Percentiles rank a stretch among this genome's conserved stretches.
Conservation (phyloP, 2,888 invertebrate genomes). For the Hedychridium roseum region DNA sequence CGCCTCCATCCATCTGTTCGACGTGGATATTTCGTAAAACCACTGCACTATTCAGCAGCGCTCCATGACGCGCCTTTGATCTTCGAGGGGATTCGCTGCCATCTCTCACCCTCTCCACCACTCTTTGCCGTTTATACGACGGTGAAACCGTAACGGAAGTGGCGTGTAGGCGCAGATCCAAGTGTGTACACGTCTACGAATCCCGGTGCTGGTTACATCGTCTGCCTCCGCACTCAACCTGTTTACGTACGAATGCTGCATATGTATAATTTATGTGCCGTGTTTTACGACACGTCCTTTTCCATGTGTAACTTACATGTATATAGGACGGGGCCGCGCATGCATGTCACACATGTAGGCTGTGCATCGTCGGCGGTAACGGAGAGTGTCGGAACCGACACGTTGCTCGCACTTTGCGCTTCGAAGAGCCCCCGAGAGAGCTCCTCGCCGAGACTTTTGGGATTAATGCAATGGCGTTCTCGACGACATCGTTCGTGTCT, state of each 20-base stretch:
- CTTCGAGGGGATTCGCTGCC: conserved; percentile 29
- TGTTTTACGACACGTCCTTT: too few relatives aligned
- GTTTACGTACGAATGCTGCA: conserved; percentile 8
- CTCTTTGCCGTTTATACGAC: neutral
- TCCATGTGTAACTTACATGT: too few relatives aligned
- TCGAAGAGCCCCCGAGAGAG: conserved; percentile 34
- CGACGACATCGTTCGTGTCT: conserved; percentile 15
- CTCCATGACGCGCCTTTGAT: conserved; percentile 50
- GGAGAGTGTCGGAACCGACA: conserved; percentile 50
- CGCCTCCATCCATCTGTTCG: conserved; percentile 33
- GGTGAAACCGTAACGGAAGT: conserved; percentile 10
- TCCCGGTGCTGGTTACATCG: too few relatives aligned
- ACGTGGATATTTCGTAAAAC: conserved; percentile 46
- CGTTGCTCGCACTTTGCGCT: conserved; percentile 46
- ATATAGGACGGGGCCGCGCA: neutral
- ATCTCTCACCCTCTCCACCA: neutral
- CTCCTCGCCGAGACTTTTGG: conserved; percentile 37
- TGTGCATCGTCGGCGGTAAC: conserved; percentile 20
- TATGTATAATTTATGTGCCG: conserved; percentile 1
- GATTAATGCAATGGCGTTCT: conserved; percentile 36
- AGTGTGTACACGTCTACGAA: too few relatives aligned
- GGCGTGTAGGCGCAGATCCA: too few relatives aligned
- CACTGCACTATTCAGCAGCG: conserved; percentile 44
- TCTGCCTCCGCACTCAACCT: too few relatives aligned
- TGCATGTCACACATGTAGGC: conserved; percentile 5